Evolutionary conservation across 2,113 vertebrate genomes (phyloP).

Genomic region (Scatophagus argus): DNA sequence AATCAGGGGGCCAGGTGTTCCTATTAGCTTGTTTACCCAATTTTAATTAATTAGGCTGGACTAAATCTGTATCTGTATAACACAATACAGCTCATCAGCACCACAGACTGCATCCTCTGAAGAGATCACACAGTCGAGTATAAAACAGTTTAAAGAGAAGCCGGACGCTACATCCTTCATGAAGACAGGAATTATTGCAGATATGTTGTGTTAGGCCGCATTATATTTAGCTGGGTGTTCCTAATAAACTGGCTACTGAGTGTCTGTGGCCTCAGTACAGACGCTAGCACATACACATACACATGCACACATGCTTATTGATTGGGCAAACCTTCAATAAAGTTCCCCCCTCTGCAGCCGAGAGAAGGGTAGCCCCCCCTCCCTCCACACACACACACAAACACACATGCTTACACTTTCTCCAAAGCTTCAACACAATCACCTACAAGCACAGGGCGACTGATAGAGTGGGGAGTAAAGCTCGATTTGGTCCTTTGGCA

Average conservation of each 20-base stretch:
- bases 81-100: not conserved
- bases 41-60: not conserved
- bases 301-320: constrained; percentile 40
- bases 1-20: too few relatives aligned
- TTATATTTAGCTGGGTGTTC: not conserved
- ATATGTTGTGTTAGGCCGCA: not conserved
- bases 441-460: constrained; percentile 30
- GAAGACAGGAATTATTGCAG: not conserved
- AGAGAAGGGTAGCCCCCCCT: too few relatives aligned
- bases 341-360: constrained; percentile 12
- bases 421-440: constrained; percentile 28
- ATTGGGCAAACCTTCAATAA: constrained; percentile 61
- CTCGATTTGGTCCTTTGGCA: constrained; percentile 64
- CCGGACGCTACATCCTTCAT: not conserved
- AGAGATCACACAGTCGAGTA: too few relatives aligned
- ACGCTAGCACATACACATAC: not conserved
- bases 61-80: too few relatives aligned
- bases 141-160: too few relatives aligned
- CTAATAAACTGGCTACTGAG: not conserved
- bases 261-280: constrained; percentile 3
- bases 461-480: constrained; percentile 40
- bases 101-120: too few relatives aligned
- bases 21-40: not conserved
- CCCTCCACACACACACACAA: constrained; percentile 20
- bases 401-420: constrained; percentile 9